Evolutionary conservation across 2,797 vertebrate genomes (phyloP).

Genomic region (Squalus acanthias): DNA sequence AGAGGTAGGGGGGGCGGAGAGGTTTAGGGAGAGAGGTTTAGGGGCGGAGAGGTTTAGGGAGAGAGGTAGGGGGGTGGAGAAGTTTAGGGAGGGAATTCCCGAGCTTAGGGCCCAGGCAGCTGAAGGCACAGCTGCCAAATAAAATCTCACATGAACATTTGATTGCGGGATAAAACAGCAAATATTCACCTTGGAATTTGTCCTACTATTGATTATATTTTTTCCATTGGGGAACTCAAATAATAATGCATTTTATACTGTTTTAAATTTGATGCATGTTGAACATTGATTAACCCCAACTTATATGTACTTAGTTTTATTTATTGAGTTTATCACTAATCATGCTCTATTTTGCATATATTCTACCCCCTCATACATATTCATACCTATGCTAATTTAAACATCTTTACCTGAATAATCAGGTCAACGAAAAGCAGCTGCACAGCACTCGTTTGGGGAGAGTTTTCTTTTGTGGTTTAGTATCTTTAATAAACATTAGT

Average conservation of each 20-base stretch:
- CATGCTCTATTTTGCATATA: slow-evolving; percentile 64
- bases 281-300: slow-evolving; percentile 68
- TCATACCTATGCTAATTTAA: slow-evolving; percentile 82
- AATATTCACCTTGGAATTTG: background rate
- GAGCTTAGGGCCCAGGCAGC: too few species aligned
- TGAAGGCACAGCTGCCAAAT: background rate
- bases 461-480: slow-evolving; percentile 58
- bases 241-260: background rate
- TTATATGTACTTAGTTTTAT: slow-evolving; percentile 63
- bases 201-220: background rate
- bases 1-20: too few species aligned
- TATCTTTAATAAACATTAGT: slow-evolving; percentile 55
- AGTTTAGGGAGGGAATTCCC: background rate
- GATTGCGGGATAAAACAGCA: background rate
- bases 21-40: too few species aligned
- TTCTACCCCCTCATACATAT: slow-evolving; percentile 73
- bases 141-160: background rate
- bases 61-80: background rate
- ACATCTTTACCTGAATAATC: slow-evolving; percentile 91
- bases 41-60: background rate
- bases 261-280: slow-evolving; percentile 40
- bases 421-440: slow-evolving; percentile 83
- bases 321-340: slow-evolving; percentile 74
- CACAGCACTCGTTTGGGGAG: slow-evolving; percentile 62
- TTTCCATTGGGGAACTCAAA: background rate